Base-by-base conservation (phyloP, 2,113 vertebrate species). In the Bagarius yarrelli region DNA sequence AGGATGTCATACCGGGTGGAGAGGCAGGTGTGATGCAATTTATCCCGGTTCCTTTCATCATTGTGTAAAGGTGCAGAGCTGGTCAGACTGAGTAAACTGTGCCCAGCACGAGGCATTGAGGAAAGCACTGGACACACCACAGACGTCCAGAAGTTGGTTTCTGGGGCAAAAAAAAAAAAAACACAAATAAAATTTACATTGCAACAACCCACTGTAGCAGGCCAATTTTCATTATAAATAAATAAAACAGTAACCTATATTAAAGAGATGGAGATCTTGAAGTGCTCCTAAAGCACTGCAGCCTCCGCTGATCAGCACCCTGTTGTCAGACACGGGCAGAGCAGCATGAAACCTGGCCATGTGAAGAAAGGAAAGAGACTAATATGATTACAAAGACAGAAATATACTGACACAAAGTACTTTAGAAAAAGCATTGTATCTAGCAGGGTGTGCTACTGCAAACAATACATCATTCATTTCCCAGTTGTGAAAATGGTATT, bases 271-370 rank as follows among this genome's bases (percentile, higher is more conserved):
- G 0, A 93, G 86, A 87, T 97, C 95, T 44, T 91, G 91, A 70
- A 97, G 90, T 50, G 92, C 91, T 85, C 94, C 95, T 1, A 88
- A 90, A 63, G 91, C 87, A 91, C 93, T 94, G 85, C 93, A 95
- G 30, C 96, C 96, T 47, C 95, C 96, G 53, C 94, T 94, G 86
- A 97, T 89, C 81, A 96, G 86, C 85, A 97, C 82, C 85, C 89
- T 94, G 89, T 94, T 91, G 83, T 94, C 90, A 0, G 92, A 93
- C 80, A 96, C 89, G 76, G 94, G 91, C 14, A 95, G 84, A 67
- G 95, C 94, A 71, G 93, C 93, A 78, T 97, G 96, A 88, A 95
- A 96, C 83, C 95, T 97, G 83, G 80, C 25, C 55, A 40, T 21
- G 44, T 11, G 55, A 34, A 60, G 3, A 12, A 47, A 19, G 34